phyloP scores from a whole-genome alignment of 1,140 invertebrate genomes.

The Diploscapter pachys region DNA sequence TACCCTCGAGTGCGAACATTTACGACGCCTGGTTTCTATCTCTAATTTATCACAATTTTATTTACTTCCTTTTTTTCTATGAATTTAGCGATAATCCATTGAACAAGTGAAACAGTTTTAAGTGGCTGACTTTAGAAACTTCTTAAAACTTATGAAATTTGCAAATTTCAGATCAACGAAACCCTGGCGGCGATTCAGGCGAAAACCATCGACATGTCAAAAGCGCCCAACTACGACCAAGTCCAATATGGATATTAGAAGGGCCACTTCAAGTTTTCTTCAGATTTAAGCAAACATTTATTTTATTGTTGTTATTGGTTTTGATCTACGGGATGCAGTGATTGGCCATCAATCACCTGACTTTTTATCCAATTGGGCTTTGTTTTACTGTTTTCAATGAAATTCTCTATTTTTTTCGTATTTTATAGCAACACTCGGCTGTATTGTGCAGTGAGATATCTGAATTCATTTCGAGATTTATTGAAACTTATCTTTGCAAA shows the following conservation, averaged over 20 bases:
- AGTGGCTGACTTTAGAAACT: background rate
- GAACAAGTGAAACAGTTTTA: background rate
- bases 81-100: too few species aligned
- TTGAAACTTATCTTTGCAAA: background rate
- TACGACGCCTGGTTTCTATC: too few species aligned
- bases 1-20: too few species aligned
- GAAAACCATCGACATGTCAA: background rate
- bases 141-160: background rate
- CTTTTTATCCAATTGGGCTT: background rate
- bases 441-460: background rate
- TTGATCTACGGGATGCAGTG: background rate
- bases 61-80: too few species aligned
- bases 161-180: conserved; percentile 3
- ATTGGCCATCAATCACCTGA: background rate
- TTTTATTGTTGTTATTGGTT: background rate
- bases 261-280: background rate
- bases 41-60: too few species aligned
- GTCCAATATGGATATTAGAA: conserved; percentile 10
- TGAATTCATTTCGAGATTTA: background rate
- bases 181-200: conserved; percentile 10
- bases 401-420: background rate
- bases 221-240: background rate
- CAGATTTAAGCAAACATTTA: background rate
- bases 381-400: background rate
- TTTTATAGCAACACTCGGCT: background rate